Evolutionary conservation across 1,140 invertebrate species (phyloP), one percentile per base, ranked within the genome.

Genomic region (Phenacoccus solenopsis): DNA sequence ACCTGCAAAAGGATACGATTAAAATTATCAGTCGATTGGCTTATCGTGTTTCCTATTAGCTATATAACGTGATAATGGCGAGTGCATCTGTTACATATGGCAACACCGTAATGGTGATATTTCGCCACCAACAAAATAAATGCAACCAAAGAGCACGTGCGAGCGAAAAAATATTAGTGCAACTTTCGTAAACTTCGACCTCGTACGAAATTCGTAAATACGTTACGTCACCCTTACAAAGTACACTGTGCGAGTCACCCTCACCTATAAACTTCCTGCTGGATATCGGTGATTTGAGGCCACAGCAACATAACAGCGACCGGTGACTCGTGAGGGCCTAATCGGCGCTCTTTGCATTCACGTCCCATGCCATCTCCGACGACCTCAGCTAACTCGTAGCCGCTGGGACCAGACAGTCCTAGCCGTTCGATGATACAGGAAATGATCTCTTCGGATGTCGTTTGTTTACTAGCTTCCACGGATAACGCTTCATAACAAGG

Each of bases 271-370:
- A 81, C 83, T 77, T 83, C 81, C 75, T 82, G 80, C 70, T 82
- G 81, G n/a, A 70, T 67, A 70, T 80, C 75, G 71, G 78, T 76
- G 68, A 77, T 80, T 78, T 93, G 91, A 20, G 94, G 94, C 95
- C 94, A 98, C 9, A 98, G 81, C 74, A 94, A 82, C 87, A 96
- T 95, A 28, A 97, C 84, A 24, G 90, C 89, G 9, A 96, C 93
- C 1, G 95, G 95, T 75, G 89, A 93, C 78, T 98, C 94, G 25
- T 84, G 82, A 35, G 88, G 83, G 57, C 90, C 90, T 20, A 98
- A 84, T 75, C 94, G 82, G 71, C 94, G 81, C 81, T 97, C 95
- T 78, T 97, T 96, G 78, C 93, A 96, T 77, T 95, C 90, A 75
- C 90, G 87, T 16, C 89, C 88, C 70, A 87, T 83, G 75, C 87